Base-by-base conservation (phyloP, 2,888 invertebrate genomes). In the Rosalia funebris region DNA sequence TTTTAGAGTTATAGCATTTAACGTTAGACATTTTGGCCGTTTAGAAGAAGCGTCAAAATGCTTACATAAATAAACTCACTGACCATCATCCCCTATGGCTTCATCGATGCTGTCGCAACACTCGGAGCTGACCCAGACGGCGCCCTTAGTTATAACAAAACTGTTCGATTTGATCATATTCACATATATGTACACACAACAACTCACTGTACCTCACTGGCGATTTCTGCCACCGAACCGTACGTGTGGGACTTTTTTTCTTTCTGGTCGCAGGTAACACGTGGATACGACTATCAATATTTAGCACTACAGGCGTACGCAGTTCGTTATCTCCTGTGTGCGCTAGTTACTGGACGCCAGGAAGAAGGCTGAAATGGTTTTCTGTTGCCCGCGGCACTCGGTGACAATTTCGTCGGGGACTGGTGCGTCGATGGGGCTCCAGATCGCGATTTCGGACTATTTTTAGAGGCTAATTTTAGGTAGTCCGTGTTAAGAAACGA, bases 81-180 rank as follows among this genome's bases (percentile, higher is more conserved):
- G 34, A 34, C 34, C 34, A 11, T 34, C 34, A 34, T 34, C 34
- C 11, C 10, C 34, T 10, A 34, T 11, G 10, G 5, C 2, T n/a
- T 34, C 34, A n/a, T 34, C 34, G 11, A 34, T 34, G 7, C 5
- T 11, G 25, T 25, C 25, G 10, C 10, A n/a, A 11, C 7, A 34
- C 10, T 34, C 34, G 5, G 34, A 34, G 11, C 34, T 34, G 34
- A 34, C 34, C 34, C 34, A 34, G 2, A 34, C 34, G 3, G 34
- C 34, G 2, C 34, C 34, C 34, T 34, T 34, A n/a, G 34, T 34
- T 2, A 34, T 34, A 11, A 34, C 34, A n/a, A 34, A 34, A 34
- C 34, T 34, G 34, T 34, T 34, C 10, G 34, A 34, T n/a, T 34
- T 34, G 34, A 34, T 34, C 34, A 34, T 34, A 7, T 34, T 34